A percentile compares a stretch with the other conserved stretches of the same genome.
Conservation (phyloP, 2,113 vertebrate genomes). For the Ophthalmolycus amberensis region DNA sequence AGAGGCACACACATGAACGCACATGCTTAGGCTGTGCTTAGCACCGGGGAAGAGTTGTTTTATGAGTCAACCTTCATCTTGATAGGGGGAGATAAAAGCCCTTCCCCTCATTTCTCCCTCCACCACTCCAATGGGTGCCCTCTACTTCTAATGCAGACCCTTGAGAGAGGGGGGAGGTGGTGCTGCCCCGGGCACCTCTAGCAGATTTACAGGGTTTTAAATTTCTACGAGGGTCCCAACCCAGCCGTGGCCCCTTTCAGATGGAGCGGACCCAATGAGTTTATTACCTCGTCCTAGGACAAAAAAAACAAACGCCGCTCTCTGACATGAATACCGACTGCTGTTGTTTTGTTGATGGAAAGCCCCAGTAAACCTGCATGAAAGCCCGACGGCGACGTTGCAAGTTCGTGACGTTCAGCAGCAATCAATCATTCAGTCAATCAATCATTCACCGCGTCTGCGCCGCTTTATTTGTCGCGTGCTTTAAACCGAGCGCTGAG, state of each 20-base stretch:
- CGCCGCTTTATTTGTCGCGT: conserved; percentile 32
- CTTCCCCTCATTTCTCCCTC: conserved; percentile 12
- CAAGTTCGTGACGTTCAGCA: conserved; percentile 17
- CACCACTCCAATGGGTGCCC: conserved; percentile 39
- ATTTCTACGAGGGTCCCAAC: conserved; percentile 64
- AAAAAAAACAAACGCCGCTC: conserved; percentile 51
- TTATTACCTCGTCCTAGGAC: conserved; percentile 50
- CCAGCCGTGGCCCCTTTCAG: conserved; percentile 42
- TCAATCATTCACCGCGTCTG: conserved; percentile 44
- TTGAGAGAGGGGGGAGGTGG: conserved; percentile 13
- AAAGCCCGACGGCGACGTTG: conserved; percentile 28
- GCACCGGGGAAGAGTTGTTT: conserved; percentile 67
- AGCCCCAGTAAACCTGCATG: conserved; percentile 24
- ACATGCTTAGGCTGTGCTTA: conserved; percentile 43
- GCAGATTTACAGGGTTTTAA: conserved; percentile 76
- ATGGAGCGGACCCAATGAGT: conserved; percentile 37
- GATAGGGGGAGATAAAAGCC: conserved; percentile 67
- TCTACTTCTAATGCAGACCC: conserved; percentile 74
- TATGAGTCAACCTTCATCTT: conserved; percentile 68
- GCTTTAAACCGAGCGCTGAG: conserved; percentile 53
- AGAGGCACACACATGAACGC: conserved; percentile 23
- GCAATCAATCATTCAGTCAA: conserved; percentile 59
- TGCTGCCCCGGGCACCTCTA: conserved; percentile 40
- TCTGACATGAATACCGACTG: conserved; percentile 46
- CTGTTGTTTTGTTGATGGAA: conserved; percentile 57